Conservation (phyloP, 2,797 vertebrate genomes). For the Bufotes viridis region DNA sequence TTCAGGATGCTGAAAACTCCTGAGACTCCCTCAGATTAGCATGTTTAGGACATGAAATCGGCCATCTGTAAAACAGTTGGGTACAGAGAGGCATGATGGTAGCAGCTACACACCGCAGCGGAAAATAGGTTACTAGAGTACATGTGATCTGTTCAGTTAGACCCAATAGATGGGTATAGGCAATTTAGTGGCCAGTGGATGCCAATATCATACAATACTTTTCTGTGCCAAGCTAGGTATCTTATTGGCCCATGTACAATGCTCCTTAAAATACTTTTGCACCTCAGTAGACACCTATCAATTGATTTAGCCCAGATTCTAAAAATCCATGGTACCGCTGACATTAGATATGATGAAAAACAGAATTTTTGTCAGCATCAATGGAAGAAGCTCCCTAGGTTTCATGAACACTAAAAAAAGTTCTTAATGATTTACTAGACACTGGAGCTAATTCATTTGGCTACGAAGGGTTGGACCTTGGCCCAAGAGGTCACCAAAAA, state of each 20-base stretch:
- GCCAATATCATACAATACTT: background rate
- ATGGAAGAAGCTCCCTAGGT: too few relatives aligned
- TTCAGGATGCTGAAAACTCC: conserved; percentile 20
- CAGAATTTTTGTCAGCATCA: too few relatives aligned
- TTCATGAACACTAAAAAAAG: too few relatives aligned
- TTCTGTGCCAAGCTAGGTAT: background rate
- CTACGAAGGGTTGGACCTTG: too few relatives aligned
- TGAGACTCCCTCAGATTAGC: conserved; percentile 36
- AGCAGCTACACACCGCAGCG: background rate
- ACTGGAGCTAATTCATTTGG: too few relatives aligned
- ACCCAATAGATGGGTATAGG: background rate
- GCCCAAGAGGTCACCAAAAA: too few relatives aligned
- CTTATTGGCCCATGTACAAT: background rate
- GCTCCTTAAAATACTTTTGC: too few relatives aligned
- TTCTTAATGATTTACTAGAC: too few relatives aligned
- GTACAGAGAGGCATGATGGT: background rate
- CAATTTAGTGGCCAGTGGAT: background rate
- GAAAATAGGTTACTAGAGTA: background rate
- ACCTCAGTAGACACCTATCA: too few relatives aligned
- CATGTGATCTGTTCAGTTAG: background rate
- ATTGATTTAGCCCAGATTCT: too few relatives aligned
- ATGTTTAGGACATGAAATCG: conserved; percentile 41
- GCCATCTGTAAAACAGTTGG: conserved; percentile 44
- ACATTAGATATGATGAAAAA: too few relatives aligned
- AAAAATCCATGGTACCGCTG: too few relatives aligned